These are phyloP conservation scores for Drosophila ohnishii DNA, from an alignment of 1,140 invertebrate species.

Conservation along the genomic window DNA sequence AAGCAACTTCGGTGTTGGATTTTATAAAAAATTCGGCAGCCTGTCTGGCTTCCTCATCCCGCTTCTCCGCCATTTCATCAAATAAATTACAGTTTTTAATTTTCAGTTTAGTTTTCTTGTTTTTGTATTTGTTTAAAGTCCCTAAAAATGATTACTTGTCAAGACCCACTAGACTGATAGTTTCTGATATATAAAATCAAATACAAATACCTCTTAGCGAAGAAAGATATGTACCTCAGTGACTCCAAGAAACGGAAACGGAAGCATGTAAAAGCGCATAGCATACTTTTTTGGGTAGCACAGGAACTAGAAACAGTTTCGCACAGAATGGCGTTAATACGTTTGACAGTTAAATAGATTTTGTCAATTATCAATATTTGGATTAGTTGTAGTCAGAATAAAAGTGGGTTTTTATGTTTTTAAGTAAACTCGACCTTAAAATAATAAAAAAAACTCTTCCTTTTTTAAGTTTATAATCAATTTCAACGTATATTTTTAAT, in stretches of 20 bases:
- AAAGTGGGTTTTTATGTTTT: not conserved
- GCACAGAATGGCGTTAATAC: too few species aligned
- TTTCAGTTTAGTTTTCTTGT: not conserved
- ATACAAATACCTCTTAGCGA: not conserved
- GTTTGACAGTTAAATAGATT: not conserved
- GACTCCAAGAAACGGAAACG: not conserved
- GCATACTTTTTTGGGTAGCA: constrained; percentile 3
- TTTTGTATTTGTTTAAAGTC: too few species aligned
- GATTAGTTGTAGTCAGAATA: not conserved
- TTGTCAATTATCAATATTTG: not conserved
- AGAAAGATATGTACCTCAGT: too few species aligned
- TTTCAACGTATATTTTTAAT: not conserved
- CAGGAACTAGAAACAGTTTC: not conserved
- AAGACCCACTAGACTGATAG: not conserved
- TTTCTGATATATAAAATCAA: not conserved
- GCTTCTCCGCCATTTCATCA: not conserved
- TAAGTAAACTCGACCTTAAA: too few species aligned
- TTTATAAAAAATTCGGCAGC: constrained; percentile 8
- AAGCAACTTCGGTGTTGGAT: constrained; percentile 3
- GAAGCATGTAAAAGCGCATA: not conserved
- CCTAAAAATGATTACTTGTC: not conserved
- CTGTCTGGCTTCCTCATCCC: not conserved
- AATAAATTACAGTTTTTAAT: not conserved
- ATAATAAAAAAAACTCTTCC: too few species aligned
- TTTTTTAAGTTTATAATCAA: too few species aligned